A percentile compares a stretch with the other conserved stretches of the same genome.
These are phyloP conservation scores for Bombus pyrosoma DNA, from an alignment of 1,140 invertebrate genomes.

Conservation along the genomic window DNA sequence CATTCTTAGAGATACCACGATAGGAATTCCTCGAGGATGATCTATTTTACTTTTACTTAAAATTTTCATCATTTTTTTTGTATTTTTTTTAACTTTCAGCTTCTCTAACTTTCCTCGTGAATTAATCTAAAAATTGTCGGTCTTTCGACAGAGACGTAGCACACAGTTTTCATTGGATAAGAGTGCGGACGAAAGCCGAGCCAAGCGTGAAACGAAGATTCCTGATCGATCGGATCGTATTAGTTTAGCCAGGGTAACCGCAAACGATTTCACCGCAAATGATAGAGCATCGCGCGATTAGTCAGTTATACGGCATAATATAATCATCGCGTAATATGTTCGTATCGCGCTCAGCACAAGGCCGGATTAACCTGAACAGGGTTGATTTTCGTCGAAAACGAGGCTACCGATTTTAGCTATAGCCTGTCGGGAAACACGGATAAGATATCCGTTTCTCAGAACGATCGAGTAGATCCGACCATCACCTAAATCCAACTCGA, in stretches of 20 bases:
- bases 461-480: background rate
- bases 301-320: background rate
- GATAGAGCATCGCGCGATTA: background rate
- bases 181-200: background rate
- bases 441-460: background rate
- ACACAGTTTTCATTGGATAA: no score
- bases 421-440: background rate
- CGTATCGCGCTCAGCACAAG: background rate
- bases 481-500: background rate
- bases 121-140: no score
- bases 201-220: background rate
- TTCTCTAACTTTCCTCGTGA: no score
- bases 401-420: background rate
- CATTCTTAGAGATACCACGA: no score
- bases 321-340: background rate
- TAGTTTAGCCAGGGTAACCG: background rate
- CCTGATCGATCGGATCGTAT: background rate
- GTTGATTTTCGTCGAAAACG: background rate
- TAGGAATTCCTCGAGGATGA: no score
- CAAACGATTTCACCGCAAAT: constrained; percentile 29
- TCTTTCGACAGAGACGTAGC: background rate
- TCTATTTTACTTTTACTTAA: no score
- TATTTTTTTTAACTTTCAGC: no score
- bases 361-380: background rate
- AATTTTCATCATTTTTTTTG: no score